Conservation (phyloP, 2,113 vertebrate species). For the Salvator merianae region DNA sequence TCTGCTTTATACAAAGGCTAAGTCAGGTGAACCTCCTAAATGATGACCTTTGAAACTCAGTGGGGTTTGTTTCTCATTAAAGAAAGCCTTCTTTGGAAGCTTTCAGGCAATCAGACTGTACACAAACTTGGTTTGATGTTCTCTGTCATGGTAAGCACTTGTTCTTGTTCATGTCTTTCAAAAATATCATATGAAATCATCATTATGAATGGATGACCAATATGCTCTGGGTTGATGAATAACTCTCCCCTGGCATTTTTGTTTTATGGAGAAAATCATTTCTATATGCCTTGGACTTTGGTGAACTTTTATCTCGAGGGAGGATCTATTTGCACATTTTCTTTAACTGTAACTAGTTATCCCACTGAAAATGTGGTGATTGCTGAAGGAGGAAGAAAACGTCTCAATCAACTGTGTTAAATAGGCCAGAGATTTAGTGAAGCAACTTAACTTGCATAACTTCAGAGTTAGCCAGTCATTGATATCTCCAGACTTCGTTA, state of each 20-base stretch:
- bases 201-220: neutral
- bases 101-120: slow-evolving; percentile 55
- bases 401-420: neutral
- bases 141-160: slow-evolving; percentile 50
- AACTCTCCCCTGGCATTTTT: neutral
- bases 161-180: slow-evolving; percentile 17
- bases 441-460: no score
- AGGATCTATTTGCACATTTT: no score
- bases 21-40: slow-evolving; percentile 69
- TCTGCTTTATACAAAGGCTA: slow-evolving; percentile 72
- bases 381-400: neutral
- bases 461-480: no score
- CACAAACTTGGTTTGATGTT: slow-evolving; percentile 55
- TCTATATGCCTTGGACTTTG: neutral
- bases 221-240: neutral
- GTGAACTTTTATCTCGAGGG: neutral
- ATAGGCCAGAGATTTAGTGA: neutral
- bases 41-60: slow-evolving; percentile 68
- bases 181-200: neutral
- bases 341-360: neutral
- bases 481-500: no score
- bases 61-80: slow-evolving; percentile 65
- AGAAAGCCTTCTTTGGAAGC: slow-evolving; percentile 64
- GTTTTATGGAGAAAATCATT: neutral
- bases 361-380: neutral